Conservation (phyloP, 2,888 invertebrate species). For the Protodeltote pygarga region DNA sequence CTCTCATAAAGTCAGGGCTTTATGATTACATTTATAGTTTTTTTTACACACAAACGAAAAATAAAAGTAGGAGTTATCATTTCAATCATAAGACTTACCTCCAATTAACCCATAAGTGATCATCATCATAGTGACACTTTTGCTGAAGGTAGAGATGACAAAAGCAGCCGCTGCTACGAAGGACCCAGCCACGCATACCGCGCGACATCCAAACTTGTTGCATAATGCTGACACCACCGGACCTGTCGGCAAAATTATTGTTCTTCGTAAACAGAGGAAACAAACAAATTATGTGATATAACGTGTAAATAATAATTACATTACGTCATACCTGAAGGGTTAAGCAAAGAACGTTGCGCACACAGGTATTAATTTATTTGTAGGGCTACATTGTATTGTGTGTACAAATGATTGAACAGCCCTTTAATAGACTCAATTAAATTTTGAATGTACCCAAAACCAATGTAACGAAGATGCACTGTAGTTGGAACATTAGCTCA, state of each 20-base stretch:
- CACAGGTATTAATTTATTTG: no score
- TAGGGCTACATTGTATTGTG: no score
- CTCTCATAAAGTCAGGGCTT: no score
- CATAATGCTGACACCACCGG: constrained; percentile 98
- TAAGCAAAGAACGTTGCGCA: no score
- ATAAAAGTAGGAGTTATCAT: neutral
- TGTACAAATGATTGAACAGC: no score
- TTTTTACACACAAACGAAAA: neutral
- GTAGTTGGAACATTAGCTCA: no score
- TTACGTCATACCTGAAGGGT: no score
- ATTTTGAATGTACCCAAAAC: no score
- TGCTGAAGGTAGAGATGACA: constrained; percentile 94
- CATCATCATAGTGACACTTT: constrained; percentile 95
- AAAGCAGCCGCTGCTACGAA: constrained; percentile 94
- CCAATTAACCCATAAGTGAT: constrained; percentile 97
- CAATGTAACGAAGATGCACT: no score
- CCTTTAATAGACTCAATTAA: no score
- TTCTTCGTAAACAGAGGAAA: constrained; percentile 14
- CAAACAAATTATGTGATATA: neutral
- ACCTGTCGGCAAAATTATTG: constrained; percentile 81
- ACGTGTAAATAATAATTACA: no score
- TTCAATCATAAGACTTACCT: constrained; percentile 85
- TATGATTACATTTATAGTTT: no score
- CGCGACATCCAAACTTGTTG: constrained; percentile 97
- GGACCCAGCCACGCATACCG: constrained; percentile 97